Percentiles rank a stretch among this genome's conserved stretches.
phyloP scores from a whole-genome alignment of 1,140 invertebrate species.

The Galleria mellonella region DNA sequence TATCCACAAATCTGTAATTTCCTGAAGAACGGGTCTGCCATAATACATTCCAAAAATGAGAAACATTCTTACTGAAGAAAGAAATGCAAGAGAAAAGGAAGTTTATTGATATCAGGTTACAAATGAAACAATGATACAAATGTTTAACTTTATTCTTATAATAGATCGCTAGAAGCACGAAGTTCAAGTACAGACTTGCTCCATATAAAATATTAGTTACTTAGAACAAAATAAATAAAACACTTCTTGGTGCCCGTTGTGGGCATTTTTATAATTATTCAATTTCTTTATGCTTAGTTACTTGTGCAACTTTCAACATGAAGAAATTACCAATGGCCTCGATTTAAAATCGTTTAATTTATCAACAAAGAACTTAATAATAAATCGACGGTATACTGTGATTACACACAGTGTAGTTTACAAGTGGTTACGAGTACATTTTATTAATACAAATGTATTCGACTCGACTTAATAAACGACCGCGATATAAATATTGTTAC shows the following conservation, averaged over 20 bases:
- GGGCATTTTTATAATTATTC: slow-evolving; percentile 43
- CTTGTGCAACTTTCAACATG: slow-evolving; percentile 58
- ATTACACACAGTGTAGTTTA: not conserved
- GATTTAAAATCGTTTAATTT: slow-evolving; percentile 57
- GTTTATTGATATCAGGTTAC: not conserved
- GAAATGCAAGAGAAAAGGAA: not conserved
- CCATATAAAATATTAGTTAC: slow-evolving; percentile 68
- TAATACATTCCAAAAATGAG: too few relatives aligned
- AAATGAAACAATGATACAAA: slow-evolving; percentile 27
- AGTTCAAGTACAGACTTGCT: slow-evolving; percentile 46
- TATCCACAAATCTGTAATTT: too few relatives aligned
- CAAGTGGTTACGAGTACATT: slow-evolving; percentile 3
- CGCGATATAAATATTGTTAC: slow-evolving; percentile 3
- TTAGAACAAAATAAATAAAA: slow-evolving; percentile 72
- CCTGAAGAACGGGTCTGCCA: too few relatives aligned
- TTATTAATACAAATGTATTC: not conserved
- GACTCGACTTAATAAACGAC: not conserved
- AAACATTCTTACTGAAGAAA: too few relatives aligned
- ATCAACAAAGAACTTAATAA: slow-evolving; percentile 12
- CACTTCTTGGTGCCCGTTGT: slow-evolving; percentile 57
- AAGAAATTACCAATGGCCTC: slow-evolving; percentile 66
- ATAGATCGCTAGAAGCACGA: slow-evolving; percentile 54
- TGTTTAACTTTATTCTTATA: slow-evolving; percentile 51
- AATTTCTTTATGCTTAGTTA: slow-evolving; percentile 64
- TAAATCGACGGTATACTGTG: not conserved